Percentiles rank a stretch among this genome's conserved stretches.
These are phyloP conservation scores for Priocnemis perturbator DNA, from an alignment of 2,888 invertebrate species.

Conservation along the genomic window DNA sequence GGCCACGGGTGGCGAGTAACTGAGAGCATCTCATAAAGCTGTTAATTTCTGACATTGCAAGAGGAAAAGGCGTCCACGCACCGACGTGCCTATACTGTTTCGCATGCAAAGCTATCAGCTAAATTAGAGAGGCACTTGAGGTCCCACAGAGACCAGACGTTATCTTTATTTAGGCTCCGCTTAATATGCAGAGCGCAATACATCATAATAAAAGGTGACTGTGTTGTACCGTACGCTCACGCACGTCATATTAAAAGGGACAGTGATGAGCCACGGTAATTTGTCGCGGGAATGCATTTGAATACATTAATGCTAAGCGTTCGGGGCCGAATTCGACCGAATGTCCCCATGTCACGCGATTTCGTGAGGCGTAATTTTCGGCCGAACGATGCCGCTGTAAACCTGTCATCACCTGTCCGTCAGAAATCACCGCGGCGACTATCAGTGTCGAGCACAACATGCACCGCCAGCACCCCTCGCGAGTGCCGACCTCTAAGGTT, in stretches of 20 bases:
- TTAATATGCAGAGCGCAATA: slow-evolving; percentile 47
- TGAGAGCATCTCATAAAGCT: not conserved
- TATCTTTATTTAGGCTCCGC: slow-evolving; percentile 46
- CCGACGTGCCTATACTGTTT: slow-evolving; percentile 9
- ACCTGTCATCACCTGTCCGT: not conserved
- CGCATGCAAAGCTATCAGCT: slow-evolving; percentile 23
- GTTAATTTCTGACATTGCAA: slow-evolving; percentile 1
- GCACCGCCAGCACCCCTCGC: no score
- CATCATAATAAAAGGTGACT: slow-evolving; percentile 48
- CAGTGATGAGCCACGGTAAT: slow-evolving; percentile 37
- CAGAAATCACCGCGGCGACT: slow-evolving; percentile 2
- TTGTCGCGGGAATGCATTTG: slow-evolving; percentile 24
- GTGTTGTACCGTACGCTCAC: slow-evolving; percentile 16
- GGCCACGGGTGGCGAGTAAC: no score
- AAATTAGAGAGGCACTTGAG: slow-evolving; percentile 33
- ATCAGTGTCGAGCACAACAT: no score
- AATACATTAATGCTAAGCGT: slow-evolving; percentile 38
- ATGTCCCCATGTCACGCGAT: not conserved
- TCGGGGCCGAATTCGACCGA: not conserved
- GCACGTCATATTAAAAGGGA: slow-evolving; percentile 30
- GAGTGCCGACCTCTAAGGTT: no score
- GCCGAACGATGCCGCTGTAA: not conserved
- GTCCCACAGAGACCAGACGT: slow-evolving; percentile 21
- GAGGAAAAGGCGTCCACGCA: not conserved
- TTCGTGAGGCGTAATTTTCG: no score